Conservation (phyloP, 2,888 invertebrate genomes). For the Tetragonisca angustula region DNA sequence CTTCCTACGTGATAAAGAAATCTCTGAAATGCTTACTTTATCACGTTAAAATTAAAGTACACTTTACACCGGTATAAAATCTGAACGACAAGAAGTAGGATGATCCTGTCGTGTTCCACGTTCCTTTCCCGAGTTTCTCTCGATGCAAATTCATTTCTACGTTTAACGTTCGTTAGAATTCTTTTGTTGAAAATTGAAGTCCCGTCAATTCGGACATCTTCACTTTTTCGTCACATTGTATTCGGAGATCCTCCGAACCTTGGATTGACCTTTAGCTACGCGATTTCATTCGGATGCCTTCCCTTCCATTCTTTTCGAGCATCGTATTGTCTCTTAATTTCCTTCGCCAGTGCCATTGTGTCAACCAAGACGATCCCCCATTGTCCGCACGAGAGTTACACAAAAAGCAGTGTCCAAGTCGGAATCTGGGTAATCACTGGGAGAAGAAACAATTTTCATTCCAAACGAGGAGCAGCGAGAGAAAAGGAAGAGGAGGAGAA, state of each 20-base stretch:
- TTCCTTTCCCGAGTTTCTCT: no score
- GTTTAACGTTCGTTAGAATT: no score
- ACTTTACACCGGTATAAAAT: no score
- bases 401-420: neutral
- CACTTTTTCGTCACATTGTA: neutral
- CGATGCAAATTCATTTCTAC: no score
- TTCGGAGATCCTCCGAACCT: neutral
- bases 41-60: no score
- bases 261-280: neutral
- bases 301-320: neutral
- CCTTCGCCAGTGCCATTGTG: neutral
- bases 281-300: neutral
- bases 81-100: no score
- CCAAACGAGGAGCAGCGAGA: neutral
- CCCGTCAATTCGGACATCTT: neutral
- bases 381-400: neutral
- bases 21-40: no score
- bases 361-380: neutral
- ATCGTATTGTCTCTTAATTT: constrained; percentile 2
- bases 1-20: no score
- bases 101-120: no score
- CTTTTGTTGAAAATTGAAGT: no score
- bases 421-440: neutral
- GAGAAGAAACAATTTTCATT: neutral
- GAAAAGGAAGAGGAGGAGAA: neutral